A percentile compares a stretch with the other conserved stretches of the same genome.
phyloP scores from a whole-genome alignment of 2,113 vertebrate genomes.

The Rhinolophus ferrumequinum region DNA sequence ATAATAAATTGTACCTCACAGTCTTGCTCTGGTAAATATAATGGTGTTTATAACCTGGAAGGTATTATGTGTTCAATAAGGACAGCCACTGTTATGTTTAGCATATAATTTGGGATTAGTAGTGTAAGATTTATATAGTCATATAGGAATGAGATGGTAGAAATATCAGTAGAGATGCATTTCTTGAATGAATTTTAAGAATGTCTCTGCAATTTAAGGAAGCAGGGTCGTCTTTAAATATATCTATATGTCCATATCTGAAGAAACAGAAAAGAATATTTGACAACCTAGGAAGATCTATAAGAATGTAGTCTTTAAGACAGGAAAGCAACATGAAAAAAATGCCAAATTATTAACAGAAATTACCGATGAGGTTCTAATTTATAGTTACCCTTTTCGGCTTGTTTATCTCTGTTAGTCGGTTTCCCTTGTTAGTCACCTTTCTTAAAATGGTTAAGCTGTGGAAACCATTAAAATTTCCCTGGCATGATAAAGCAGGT shows the following conservation, averaged over 20 bases:
- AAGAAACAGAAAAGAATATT: neutral
- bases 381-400: neutral
- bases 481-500: conserved; percentile 69
- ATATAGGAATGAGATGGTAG: neutral
- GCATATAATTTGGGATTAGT: neutral
- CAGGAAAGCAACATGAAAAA: neutral
- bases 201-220: neutral
- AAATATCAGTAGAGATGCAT: conserved; percentile 5
- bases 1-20: neutral
- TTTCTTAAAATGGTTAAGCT: conserved; percentile 55
- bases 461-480: conserved; percentile 63
- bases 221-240: neutral
- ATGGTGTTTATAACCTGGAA: neutral
- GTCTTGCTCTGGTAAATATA: neutral
- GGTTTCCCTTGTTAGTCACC: conserved; percentile 47
- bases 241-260: neutral
- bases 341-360: neutral
- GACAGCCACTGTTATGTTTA: neutral
- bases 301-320: neutral
- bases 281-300: neutral
- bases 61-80: neutral
- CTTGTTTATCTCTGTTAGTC: conserved; percentile 53
- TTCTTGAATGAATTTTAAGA: conserved; percentile 11
- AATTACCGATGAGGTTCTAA: neutral
- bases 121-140: neutral